A percentile compares a stretch with the other conserved stretches of the same genome.
phyloP scores from a whole-genome alignment of 2,888 invertebrate genomes.

The Phaonia tiefii region DNA sequence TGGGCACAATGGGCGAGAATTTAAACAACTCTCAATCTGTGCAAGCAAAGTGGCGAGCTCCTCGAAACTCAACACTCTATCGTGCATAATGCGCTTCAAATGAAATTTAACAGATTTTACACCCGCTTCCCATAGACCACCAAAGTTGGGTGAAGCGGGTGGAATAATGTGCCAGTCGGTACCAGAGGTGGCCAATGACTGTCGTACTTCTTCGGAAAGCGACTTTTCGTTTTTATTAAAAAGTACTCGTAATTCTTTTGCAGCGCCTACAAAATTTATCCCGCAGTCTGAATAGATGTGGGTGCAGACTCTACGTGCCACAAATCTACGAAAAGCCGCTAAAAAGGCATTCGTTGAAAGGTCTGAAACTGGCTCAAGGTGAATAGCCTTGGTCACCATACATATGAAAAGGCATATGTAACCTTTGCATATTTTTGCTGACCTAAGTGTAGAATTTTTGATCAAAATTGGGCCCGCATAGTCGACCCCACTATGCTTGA shows the following conservation, averaged over 20 bases:
- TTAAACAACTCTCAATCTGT: no score
- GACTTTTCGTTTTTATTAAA: slow-evolving; percentile 58
- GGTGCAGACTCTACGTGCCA: slow-evolving; percentile 51
- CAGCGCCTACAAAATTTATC: slow-evolving; percentile 51
- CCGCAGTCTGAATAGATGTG: slow-evolving; percentile 54
- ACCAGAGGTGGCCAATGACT: slow-evolving; percentile 17
- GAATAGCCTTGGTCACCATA: no score
- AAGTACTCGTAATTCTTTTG: slow-evolving; percentile 39
- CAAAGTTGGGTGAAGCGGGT: no score
- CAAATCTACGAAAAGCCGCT: slow-evolving; percentile 60
- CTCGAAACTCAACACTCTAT: no score
- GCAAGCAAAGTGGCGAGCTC: slow-evolving; percentile 49
- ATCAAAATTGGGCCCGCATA: slow-evolving; percentile 62
- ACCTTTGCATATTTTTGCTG: no score
- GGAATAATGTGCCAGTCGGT: slow-evolving; percentile 56
- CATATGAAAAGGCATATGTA: no score
- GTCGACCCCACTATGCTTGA: slow-evolving; percentile 65
- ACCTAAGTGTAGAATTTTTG: no score
- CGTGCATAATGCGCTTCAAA: no score
- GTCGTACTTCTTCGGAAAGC: no score
- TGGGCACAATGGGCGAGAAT: no score
- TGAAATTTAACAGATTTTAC: no score
- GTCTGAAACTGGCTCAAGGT: slow-evolving; percentile 60
- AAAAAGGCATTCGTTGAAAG: slow-evolving; percentile 62
- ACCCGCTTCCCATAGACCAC: no score